Conservation (phyloP, 2,888 invertebrate species). For the Conistra vaccinii region DNA sequence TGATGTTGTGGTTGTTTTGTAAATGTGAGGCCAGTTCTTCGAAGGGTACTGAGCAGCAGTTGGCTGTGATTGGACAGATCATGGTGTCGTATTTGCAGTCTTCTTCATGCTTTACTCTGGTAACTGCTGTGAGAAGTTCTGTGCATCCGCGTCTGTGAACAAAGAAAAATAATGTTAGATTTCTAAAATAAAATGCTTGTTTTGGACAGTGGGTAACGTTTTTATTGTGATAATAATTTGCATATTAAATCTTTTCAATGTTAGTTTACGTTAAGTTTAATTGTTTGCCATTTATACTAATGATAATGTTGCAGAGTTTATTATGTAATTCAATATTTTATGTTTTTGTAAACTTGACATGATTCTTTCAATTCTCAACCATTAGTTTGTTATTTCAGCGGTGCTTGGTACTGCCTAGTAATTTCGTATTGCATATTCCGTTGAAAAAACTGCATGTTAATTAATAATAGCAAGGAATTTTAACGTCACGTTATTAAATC, state of each 20-base stretch:
- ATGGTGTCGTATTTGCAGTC: slow-evolving; percentile 87
- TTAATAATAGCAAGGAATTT: slow-evolving; percentile 8
- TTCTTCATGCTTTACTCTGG: slow-evolving; percentile 86
- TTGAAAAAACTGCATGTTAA: slow-evolving; percentile 19
- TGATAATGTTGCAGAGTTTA: not conserved
- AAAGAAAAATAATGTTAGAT: slow-evolving; percentile 63
- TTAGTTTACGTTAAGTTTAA: not conserved
- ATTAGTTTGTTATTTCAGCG: not conserved
- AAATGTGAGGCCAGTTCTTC: slow-evolving; percentile 86
- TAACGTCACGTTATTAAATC: slow-evolving; percentile 2
- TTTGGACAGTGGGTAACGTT: not conserved
- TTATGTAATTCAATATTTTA: not conserved
- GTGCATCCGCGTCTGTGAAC: slow-evolving; percentile 87
- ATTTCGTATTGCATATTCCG: not conserved
- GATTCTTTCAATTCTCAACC: not conserved
- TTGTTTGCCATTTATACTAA: not conserved
- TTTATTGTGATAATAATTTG: not conserved
- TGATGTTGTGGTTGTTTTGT: slow-evolving; percentile 84
- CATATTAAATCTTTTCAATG: not conserved
- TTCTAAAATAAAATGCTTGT: not conserved
- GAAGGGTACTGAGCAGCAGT: slow-evolving; percentile 85
- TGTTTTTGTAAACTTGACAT: not conserved
- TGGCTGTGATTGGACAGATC: slow-evolving; percentile 86
- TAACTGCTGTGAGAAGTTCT: slow-evolving; percentile 82
- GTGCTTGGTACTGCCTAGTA: slow-evolving; percentile 34